A percentile compares a stretch with the other conserved stretches of the same genome.
Evolutionary conservation across 2,113 vertebrate species (phyloP).

Genomic region (Alaudala cheleensis): DNA sequence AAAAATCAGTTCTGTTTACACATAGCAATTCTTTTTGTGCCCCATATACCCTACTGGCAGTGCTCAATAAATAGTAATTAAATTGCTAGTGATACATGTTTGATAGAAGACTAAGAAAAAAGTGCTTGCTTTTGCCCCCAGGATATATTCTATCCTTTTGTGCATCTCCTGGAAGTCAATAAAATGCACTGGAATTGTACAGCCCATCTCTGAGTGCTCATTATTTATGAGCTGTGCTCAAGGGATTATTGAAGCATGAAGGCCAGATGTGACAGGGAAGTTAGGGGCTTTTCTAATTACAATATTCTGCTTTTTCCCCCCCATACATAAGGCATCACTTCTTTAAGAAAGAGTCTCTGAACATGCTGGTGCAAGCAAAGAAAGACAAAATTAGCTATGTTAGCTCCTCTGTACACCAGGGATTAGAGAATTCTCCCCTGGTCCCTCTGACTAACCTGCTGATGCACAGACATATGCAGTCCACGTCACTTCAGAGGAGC

Average conservation of each 20-base stretch:
- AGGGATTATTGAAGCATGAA: constrained; percentile 17
- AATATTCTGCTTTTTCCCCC: not conserved
- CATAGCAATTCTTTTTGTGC: not conserved
- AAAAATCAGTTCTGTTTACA: not conserved
- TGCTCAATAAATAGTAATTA: constrained; percentile 5
- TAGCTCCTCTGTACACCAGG: not conserved
- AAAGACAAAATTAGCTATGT: not conserved
- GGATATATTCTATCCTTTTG: not conserved
- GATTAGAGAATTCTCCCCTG: not conserved
- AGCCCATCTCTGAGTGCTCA: not conserved
- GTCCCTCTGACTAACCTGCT: not conserved
- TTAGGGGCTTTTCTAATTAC: not conserved
- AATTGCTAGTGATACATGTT: not conserved
- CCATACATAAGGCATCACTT: not conserved
- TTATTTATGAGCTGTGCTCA: constrained; percentile 20
- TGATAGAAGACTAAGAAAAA: not conserved
- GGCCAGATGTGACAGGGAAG: constrained; percentile 13
- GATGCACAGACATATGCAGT: not conserved
- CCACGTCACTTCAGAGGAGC: not conserved
- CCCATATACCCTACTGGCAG: not conserved
- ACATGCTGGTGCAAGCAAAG: not conserved
- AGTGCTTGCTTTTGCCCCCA: not conserved
- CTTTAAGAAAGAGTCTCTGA: not conserved
- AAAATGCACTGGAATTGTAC: not conserved
- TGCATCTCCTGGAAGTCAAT: not conserved